A percentile compares a stretch with the other conserved stretches of the same genome.
These are phyloP conservation scores for Poeciliopsis presidionis DNA, from an alignment of 2,797 vertebrate genomes.

Conservation along the genomic window DNA sequence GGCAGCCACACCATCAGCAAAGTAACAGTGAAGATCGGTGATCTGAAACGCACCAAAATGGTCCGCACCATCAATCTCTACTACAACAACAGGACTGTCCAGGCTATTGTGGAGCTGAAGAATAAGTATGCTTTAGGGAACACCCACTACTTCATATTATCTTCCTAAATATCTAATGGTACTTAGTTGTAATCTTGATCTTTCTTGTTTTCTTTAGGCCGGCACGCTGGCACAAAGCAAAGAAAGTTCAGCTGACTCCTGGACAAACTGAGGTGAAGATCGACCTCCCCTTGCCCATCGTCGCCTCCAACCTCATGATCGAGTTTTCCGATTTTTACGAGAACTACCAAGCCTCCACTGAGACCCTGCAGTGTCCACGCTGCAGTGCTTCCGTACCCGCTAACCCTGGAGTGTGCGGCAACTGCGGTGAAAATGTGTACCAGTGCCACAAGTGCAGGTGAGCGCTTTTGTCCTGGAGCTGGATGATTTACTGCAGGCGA, in stretches of 20 bases:
- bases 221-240: slow-evolving; percentile 98
- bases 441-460: slow-evolving; percentile 99
- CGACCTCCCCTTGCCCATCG: slow-evolving; percentile 94
- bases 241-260: slow-evolving; percentile 95
- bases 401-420: slow-evolving; percentile 97
- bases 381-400: slow-evolving; percentile 97
- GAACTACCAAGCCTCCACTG: slow-evolving; percentile 98
- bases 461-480: slow-evolving; percentile 18
- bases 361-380: slow-evolving; percentile 97
- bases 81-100: slow-evolving; percentile 98
- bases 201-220: slow-evolving; percentile 79
- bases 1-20: slow-evolving; percentile 99
- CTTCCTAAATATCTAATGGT: neutral
- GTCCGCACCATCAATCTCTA: slow-evolving; percentile 97
- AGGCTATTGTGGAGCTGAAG: slow-evolving; percentile 98
- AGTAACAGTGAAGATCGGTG: slow-evolving; percentile 97
- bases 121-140: slow-evolving; percentile 88
- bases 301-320: slow-evolving; percentile 98
- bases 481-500: neutral
- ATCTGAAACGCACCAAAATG: slow-evolving; percentile 99
- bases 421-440: slow-evolving; percentile 98
- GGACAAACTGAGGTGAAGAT: slow-evolving; percentile 99
- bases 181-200: neutral
- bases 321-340: slow-evolving; percentile 99
- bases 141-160: neutral